Evolutionary conservation across 2,113 vertebrate species (phyloP).

Genomic region (Oxyura jamaicensis): DNA sequence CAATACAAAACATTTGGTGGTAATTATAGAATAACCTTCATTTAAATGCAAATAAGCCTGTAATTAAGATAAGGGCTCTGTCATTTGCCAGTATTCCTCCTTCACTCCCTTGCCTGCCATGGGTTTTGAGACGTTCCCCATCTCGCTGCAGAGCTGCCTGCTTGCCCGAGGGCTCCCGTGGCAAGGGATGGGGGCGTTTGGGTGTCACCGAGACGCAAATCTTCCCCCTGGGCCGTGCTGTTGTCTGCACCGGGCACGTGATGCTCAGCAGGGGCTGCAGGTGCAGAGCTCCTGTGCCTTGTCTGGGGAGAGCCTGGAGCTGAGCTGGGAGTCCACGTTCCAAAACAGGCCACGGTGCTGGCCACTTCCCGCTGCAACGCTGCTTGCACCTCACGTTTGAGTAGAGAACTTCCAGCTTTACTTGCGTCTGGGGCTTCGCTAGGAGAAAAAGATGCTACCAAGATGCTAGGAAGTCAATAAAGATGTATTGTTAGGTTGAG

Average conservation of each 20-base stretch:
- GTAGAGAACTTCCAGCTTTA: background rate
- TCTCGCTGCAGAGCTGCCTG: slow-evolving; percentile 62
- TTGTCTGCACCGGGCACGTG: accelerated
- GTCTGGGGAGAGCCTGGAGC: background rate
- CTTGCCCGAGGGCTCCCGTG: slow-evolving; percentile 38
- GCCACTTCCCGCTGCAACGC: background rate
- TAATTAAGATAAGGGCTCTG: slow-evolving; percentile 86
- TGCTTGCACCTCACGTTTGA: too few relatives aligned
- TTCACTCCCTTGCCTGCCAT: slow-evolving; percentile 52
- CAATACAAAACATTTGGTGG: slow-evolving; percentile 81
- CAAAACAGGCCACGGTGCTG: accelerated
- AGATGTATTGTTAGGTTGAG: background rate
- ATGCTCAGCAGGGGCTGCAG: background rate
- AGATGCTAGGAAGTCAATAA: accelerated
- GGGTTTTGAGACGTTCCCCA: slow-evolving; percentile 71
- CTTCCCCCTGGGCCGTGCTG: accelerated
- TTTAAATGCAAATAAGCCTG: slow-evolving; percentile 87
- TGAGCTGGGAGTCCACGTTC: background rate
- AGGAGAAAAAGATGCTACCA: too few relatives aligned
- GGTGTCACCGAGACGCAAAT: accelerated
- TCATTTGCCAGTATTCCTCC: slow-evolving; percentile 75
- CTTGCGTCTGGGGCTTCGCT: background rate
- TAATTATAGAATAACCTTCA: slow-evolving; percentile 87
- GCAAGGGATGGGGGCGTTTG: background rate
- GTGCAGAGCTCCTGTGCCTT: background rate